Base-by-base conservation (phyloP, 2,797 vertebrate species). In the Hylomyscus alleni region DNA sequence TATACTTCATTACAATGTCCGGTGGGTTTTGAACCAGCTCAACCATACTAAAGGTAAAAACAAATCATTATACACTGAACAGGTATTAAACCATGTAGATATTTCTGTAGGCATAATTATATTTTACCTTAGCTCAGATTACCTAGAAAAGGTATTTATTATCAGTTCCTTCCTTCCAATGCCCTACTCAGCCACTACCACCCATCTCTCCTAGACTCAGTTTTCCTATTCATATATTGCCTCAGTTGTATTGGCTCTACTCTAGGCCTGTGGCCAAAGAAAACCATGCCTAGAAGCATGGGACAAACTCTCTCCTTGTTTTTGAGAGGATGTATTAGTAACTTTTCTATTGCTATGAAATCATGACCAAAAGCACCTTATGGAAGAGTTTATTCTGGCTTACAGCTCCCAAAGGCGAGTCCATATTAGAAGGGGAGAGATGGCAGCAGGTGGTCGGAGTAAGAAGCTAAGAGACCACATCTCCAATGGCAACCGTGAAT, bases 101-200 rank as follows among this genome's bases (percentile, higher is more conserved):
- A 91, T 76, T 94, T 95, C 87, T 90, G 84, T 88, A 95, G 94
- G 20, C 26, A 40, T 44, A 95, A 93, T 8, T 93, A 34, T 83
- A 95, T 87, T 95, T 97, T 93, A 85, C 37, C 83, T 95, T 52
- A 90, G 92, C 40, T 90, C 58, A 47, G 50, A 82, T 91, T 93
- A 97, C 76, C 89, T 60, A 88, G 37, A 91, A 87, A 95, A 93
- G 40, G 22, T 54, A 84, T 87, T 91, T 90, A 81, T 92, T 91
- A 73, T 82, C 81, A 82, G 60, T 47, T 93, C 82, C 40, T 96
- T 47, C 72, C 31, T 62, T 56, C 72, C 13, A 94, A 31, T 84
- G 52, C 20, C 29, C 22, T 60, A 83, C 60, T 92, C 47, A 69
- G 82, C 40, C 73, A 75, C 85, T 56, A 56, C 52, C 58, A 89